Evolutionary conservation across 2,797 vertebrate species (phyloP), one percentile per base, ranked within the genome.

Genomic region (Betta splendens): DNA sequence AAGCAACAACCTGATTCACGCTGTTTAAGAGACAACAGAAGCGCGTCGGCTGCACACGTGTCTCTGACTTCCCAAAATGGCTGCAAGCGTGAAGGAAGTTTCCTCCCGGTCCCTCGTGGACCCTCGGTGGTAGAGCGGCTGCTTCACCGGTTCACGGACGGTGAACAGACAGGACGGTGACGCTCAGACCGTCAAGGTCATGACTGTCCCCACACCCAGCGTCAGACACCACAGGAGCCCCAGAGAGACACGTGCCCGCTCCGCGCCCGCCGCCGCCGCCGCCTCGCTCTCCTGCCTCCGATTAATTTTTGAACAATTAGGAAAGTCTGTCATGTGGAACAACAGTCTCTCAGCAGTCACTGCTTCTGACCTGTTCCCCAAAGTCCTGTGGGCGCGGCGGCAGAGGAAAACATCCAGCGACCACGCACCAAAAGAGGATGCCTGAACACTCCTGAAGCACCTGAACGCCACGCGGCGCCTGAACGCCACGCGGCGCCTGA

Each of bases 261-360:
- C 64, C 21, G n/a, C n/a, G n/a, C 53, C 68, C 47, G 47, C 60
- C 55, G 38, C 66, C 16, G 32, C 26, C 11, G 32, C 71, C 56
- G 40, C 55, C 55, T 72, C 67, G 39, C 50, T 79, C 51, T 59
- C 49, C 63, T 59, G 68, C 75, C 54, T 57, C 50, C 71, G 57
- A 89, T 88, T 85, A 64, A 68, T 43, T 82, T 73, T 75, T 59
- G 16, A 83, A 88, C 75, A 89, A 89, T 89, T 90, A 89, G 51
- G 57, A 76, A 88, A 88, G 51, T 83, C 86, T 58, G 56, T 86
- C 90, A 87, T 64, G 81, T 83, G 89, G 83, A 91, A 90, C 89
- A 51, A 74, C 71, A 59, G 61, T 61, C 80, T 81, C 85, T 85
- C 62, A 70, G 72, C 64, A 55, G 72, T 67, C 69, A 54, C 81